Evolutionary conservation across 1,140 invertebrate genomes (phyloP).

Genomic region (Piezodorus guildinii): DNA sequence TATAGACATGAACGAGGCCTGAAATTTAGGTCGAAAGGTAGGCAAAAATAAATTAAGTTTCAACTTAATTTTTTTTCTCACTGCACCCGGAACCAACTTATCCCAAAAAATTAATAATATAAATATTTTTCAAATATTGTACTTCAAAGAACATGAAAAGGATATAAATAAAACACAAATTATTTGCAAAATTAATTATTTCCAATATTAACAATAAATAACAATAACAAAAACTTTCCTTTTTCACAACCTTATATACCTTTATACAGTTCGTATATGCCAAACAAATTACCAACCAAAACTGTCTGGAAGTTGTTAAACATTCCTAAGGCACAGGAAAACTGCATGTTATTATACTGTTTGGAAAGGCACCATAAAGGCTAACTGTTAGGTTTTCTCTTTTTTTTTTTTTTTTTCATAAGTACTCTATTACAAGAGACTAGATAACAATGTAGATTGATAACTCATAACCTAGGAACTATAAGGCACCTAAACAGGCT

Average conservation of each 20-base stretch:
- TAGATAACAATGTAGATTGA: constrained; percentile 9
- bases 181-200: constrained; percentile 16
- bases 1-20: too few relatives aligned
- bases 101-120: too few relatives aligned
- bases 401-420: background rate
- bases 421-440: constrained; percentile 7
- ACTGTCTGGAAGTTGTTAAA: constrained; percentile 9
- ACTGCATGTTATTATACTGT: background rate
- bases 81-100: too few relatives aligned
- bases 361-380: constrained; percentile 4
- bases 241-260: constrained; percentile 2
- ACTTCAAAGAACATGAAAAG: background rate
- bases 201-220: constrained; percentile 12
- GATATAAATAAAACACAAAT: background rate
- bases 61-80: too few relatives aligned
- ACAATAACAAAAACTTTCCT: constrained; percentile 16
- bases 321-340: constrained; percentile 15
- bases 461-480: constrained; percentile 14
- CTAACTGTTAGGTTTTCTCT: background rate
- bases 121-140: too few relatives aligned
- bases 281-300: constrained; percentile 8
- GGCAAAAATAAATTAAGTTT: too few relatives aligned
- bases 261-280: background rate
- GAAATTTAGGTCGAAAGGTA: too few relatives aligned
- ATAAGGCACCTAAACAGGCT: constrained; percentile 11